Percentiles rank a stretch among this genome's conserved stretches.
These are phyloP conservation scores for Boloria selene DNA, from an alignment of 2,888 invertebrate species.

Conservation along the genomic window DNA sequence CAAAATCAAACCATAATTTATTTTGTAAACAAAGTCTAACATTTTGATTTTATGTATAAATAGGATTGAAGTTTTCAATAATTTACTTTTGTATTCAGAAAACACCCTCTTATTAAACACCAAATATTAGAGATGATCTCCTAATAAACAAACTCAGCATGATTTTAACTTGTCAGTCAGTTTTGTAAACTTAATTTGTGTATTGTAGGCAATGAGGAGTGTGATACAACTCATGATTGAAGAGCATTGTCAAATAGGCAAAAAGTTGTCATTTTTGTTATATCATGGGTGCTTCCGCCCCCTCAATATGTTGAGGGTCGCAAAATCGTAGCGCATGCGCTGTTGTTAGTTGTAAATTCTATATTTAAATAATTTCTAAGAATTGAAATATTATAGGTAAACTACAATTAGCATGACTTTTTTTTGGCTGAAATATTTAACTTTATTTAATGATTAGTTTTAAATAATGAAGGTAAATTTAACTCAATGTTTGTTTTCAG, in stretches of 20 bases:
- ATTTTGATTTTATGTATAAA: not conserved
- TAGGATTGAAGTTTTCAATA: not conserved
- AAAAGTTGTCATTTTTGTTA: conserved; percentile 60
- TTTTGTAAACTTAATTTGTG: conserved; percentile 62
- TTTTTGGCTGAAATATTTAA: no score
- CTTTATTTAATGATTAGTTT: no score
- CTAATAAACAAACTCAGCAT: conserved; percentile 65
- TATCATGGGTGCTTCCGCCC: conserved; percentile 53
- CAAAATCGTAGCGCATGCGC: conserved; percentile 41
- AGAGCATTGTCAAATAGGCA: conserved; percentile 64
- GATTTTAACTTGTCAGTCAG: conserved; percentile 63
- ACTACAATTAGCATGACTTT: no score
- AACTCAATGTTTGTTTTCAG: no score
- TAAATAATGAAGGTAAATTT: no score
- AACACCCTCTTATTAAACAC: conserved; percentile 52
- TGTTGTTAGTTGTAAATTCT: not conserved
- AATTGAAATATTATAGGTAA: no score
- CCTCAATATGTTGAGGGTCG: conserved; percentile 48
- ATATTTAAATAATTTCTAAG: not conserved
- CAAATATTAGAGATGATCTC: conserved; percentile 58
- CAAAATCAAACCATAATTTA: no score
- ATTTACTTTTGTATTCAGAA: conserved; percentile 14
- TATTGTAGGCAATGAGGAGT: conserved; percentile 49
- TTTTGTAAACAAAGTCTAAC: no score
- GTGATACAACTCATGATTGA: conserved; percentile 63